phyloP scores from a whole-genome alignment of 1,140 invertebrate genomes.

The Aricia agestis region DNA sequence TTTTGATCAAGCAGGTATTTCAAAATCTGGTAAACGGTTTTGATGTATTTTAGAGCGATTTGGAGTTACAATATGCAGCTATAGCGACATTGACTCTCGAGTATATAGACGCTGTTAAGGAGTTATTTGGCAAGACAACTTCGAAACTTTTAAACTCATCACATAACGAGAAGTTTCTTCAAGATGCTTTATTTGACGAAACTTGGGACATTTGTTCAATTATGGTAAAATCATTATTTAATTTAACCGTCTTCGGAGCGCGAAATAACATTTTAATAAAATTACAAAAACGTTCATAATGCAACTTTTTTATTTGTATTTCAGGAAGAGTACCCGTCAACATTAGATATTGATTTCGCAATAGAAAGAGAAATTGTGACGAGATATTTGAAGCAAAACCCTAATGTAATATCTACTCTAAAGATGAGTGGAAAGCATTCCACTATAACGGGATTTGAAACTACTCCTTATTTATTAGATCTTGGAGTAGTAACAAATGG shows the following conservation, averaged over 20 bases:
- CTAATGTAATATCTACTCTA: constrained; percentile 47
- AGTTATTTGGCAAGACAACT: constrained; percentile 42
- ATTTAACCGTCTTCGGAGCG: too few relatives aligned
- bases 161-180: constrained; percentile 53
- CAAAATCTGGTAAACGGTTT: constrained; percentile 18
- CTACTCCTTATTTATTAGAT: constrained; percentile 59
- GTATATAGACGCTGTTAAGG: constrained; percentile 50
- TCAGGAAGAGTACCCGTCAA: constrained; percentile 55
- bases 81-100: constrained; percentile 50
- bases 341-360: constrained; percentile 62
- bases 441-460: constrained; percentile 54
- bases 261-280: too few relatives aligned
- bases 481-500: constrained; percentile 63
- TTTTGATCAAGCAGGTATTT: neutral
- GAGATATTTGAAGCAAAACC: constrained; percentile 46
- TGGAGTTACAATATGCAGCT: constrained; percentile 49
- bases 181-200: constrained; percentile 48
- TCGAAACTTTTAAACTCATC: constrained; percentile 54
- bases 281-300: too few relatives aligned
- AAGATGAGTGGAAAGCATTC: constrained; percentile 38
- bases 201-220: constrained; percentile 63
- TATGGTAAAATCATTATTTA: constrained; percentile 40
- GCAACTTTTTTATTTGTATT: constrained; percentile 25
- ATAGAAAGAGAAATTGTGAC: constrained; percentile 57
- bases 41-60: constrained; percentile 40